Conservation (phyloP, 2,797 vertebrate genomes). For the Sarcoramphus papa region DNA sequence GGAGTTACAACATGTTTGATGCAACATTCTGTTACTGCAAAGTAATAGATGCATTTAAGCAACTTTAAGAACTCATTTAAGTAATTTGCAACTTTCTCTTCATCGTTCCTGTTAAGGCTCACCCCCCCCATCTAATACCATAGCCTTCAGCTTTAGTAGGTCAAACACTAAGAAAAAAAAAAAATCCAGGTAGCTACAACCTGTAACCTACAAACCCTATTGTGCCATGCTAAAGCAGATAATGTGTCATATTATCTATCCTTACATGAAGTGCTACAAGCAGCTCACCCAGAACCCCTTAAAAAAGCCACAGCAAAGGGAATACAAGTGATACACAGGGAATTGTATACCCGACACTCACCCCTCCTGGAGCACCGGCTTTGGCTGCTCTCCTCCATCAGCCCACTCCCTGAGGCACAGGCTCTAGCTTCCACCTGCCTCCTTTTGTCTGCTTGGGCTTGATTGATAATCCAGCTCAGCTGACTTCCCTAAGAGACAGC, state of each 20-base stretch:
- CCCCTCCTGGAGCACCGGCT: accelerated
- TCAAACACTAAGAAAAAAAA: neutral
- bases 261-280: neutral
- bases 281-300: neutral
- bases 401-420: accelerated
- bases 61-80: neutral
- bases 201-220: neutral
- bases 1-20: neutral
- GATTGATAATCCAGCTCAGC: neutral
- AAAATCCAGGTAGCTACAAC: accelerated
- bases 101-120: neutral
- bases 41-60: neutral
- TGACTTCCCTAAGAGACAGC: neutral
- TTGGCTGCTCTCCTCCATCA: accelerated
- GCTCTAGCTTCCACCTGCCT: neutral
- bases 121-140: neutral
- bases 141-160: neutral
- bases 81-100: neutral
- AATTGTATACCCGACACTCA: accelerated
- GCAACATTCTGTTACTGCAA: neutral
- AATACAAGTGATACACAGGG: accelerated
- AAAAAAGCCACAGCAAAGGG: neutral
- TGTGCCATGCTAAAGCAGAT: accelerated
- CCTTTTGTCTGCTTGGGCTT: neutral
- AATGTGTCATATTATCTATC: accelerated